These are phyloP conservation scores for Cyaniris semiargus DNA, from an alignment of 2,888 invertebrate genomes.

Conservation along the genomic window DNA sequence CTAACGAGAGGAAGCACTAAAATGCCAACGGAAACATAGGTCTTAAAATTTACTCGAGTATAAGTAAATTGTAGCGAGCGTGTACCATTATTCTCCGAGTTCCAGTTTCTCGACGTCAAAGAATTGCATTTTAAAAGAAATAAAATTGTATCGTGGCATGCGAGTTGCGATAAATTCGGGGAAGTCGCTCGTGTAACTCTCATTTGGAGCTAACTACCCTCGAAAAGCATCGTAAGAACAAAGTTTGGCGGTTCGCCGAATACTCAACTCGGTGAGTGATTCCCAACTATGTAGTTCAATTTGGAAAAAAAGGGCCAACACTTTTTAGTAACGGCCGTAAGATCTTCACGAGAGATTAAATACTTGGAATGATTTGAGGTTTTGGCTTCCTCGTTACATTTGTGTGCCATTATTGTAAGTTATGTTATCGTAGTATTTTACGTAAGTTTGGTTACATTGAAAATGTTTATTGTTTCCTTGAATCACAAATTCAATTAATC, in stretches of 20 bases:
- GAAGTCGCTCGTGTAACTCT: constrained; percentile 62
- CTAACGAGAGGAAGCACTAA: neutral
- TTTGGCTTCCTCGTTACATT: neutral
- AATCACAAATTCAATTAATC: neutral
- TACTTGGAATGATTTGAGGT: neutral
- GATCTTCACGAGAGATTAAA: neutral
- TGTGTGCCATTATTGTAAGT: neutral
- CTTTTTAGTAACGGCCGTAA: constrained; percentile 25
- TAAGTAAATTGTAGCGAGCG: constrained; percentile 15
- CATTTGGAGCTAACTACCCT: constrained; percentile 57
- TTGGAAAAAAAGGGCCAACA: constrained; percentile 38
- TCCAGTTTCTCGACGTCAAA: constrained; percentile 30
- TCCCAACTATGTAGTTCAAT: constrained; percentile 45
- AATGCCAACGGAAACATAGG: constrained; percentile 22
- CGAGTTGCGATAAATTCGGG: constrained; percentile 50
- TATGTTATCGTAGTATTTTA: neutral
- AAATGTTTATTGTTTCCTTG: neutral
- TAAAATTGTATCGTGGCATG: constrained; percentile 44
- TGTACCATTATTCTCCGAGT: constrained; percentile 29
- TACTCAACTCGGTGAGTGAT: constrained; percentile 44
- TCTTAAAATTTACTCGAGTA: constrained; percentile 27
- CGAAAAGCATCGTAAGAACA: constrained; percentile 56
- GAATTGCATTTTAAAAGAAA: constrained; percentile 40
- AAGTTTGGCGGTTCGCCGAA: constrained; percentile 55
- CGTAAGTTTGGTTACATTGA: neutral